Evolutionary conservation across 2,888 invertebrate species (phyloP), one percentile per base, ranked within the genome.

Genomic region (Sipunculus nudus): DNA sequence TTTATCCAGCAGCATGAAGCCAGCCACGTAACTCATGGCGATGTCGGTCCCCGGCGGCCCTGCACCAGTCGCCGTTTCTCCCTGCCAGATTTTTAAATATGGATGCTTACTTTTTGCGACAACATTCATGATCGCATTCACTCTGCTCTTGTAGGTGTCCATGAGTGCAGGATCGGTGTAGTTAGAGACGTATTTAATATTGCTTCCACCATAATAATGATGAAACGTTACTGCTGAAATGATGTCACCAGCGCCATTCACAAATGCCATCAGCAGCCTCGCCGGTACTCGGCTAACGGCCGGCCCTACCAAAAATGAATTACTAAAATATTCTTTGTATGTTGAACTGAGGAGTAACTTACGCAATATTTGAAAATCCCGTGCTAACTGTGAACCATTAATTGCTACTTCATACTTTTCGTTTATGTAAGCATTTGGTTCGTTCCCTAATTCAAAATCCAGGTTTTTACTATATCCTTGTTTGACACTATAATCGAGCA

Each of bases 1-100:
- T 79, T 91, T 91, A 74, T 91, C 91, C 28, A 91, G 75, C 90
- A 91, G 91, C 23, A 91, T 83, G 65, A 91, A 90, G 49, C 88
- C 87, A 0, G 87, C 88, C 8, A 89, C 88, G 82, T 86, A 91
- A 25, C 58, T 31, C 77, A 91, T 87, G 0, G 91, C 90, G 3
- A 90, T 80, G 2, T 87, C 86, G 0, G 88, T 87, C 8, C 90
- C 89, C 8, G 91, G 91, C n/a, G 90, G 89, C 31, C 91, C 91
- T 81, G 88, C 91, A 2, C 91, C 89, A 53, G 89, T 88, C 56
- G 90, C 88, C 0, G 91, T 91, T 83, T 92, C 91, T 49, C 87
- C 88, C 87, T 25, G 13, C 49, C 47, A 49, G 23, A 90, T 87
- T 13, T 88, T 86, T 66, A 88, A 54, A 76, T 84, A 59, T 84